These are phyloP conservation scores for Ianthella basta DNA, from an alignment of 37 sponge, comb jelly and placozoan species.

Conservation along the genomic window DNA sequence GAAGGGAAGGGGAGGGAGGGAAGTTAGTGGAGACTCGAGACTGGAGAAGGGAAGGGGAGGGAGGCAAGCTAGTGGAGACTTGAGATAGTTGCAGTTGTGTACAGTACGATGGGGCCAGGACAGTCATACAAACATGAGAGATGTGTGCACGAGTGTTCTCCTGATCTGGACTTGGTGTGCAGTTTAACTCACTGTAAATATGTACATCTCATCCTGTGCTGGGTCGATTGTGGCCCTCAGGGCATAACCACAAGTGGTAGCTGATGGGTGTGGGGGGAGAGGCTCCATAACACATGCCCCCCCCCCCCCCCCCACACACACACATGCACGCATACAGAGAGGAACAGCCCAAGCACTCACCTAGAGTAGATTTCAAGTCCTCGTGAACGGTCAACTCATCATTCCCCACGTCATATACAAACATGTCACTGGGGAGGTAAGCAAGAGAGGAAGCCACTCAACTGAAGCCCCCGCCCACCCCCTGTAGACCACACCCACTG, in stretches of 20 bases:
- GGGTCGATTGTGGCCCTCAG: constrained; percentile 71
- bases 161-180: too few species aligned
- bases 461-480: neutral
- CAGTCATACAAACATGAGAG: too few species aligned
- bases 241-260: constrained; percentile 63
- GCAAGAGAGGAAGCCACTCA: neutral
- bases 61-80: too few species aligned
- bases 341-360: neutral
- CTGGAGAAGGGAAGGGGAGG: too few species aligned
- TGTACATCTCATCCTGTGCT: constrained; percentile 48
- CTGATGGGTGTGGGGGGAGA: constrained; percentile 22
- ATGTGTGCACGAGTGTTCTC: too few species aligned
- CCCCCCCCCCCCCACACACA: too few species aligned
- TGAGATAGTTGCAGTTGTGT: too few species aligned
- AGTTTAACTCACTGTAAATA: constrained; percentile 44
- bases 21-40: too few species aligned
- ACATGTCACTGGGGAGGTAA: constrained; percentile 65
- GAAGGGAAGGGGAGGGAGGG: too few species aligned
- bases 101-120: too few species aligned
- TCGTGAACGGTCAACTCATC: constrained; percentile 33
- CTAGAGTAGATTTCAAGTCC: neutral
- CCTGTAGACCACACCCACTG: constrained; percentile 14
- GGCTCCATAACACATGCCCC: neutral
- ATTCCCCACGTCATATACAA: constrained; percentile 40
- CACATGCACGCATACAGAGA: neutral